Evolutionary conservation across 2,888 invertebrate species (phyloP).

Genomic region (Halocaridina rubra): DNA sequence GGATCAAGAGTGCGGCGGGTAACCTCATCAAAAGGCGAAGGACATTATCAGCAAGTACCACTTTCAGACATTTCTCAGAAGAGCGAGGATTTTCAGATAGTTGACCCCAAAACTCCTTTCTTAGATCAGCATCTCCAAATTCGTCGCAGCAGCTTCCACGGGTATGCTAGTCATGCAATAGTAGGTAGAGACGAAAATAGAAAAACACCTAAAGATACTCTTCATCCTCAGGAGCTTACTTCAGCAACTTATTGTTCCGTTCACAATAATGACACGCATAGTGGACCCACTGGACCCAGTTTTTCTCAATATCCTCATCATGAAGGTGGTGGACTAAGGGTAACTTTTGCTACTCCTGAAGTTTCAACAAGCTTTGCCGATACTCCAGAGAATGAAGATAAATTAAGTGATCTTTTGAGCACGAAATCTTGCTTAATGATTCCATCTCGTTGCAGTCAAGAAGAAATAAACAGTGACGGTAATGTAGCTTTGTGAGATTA

Average conservation of each 20-base stretch:
- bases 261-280: no score
- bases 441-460: no score
- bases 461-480: no score
- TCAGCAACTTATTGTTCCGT: no score
- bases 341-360: neutral
- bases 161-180: no score
- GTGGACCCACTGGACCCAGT: neutral
- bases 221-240: no score
- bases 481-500: no score
- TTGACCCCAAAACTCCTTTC: neutral
- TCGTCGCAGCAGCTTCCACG: neutral
- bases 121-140: neutral
- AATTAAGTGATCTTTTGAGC: no score
- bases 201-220: no score
- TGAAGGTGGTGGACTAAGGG: neutral
- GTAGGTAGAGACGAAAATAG: no score
- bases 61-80: neutral
- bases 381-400: no score
- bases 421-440: no score
- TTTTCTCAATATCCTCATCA: neutral
- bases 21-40: neutral
- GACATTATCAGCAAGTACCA: neutral
- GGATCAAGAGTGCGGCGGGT: neutral
- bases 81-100: neutral
- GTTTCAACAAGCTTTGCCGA: neutral